phyloP scores from a whole-genome alignment of 30 jellyfish, hydroid and myxozoan genomes.

The Chrysaora quinquecirrha region DNA sequence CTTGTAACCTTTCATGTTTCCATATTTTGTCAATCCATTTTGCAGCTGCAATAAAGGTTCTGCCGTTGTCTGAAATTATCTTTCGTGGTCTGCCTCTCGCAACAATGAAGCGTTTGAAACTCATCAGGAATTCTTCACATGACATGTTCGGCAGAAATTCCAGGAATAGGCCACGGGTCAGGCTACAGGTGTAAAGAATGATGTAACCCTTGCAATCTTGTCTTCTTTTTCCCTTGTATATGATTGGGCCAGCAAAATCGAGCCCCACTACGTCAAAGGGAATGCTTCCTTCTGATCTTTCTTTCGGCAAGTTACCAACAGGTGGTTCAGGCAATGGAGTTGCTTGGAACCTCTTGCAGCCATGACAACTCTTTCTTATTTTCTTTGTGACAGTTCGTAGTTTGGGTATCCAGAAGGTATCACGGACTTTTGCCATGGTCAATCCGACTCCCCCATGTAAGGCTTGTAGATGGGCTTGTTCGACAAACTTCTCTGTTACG shows the following conservation, averaged over 20 bases:
- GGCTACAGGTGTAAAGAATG: not conserved
- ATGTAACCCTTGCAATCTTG: not conserved
- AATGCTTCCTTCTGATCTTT: not conserved
- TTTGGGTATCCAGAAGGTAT: too few relatives aligned
- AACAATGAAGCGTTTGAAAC: not conserved
- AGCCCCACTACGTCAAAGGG: not conserved
- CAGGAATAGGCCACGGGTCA: not conserved
- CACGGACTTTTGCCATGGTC: too few relatives aligned
- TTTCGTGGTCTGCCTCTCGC: constrained; percentile 1
- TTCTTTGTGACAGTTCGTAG: too few relatives aligned
- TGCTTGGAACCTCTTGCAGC: too few relatives aligned
- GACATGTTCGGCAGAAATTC: constrained; percentile 8
- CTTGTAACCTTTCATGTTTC: not conserved
- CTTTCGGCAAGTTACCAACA: too few relatives aligned
- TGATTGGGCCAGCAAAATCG: constrained; percentile 1
- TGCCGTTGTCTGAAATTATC: constrained; percentile 5
- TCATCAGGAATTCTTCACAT: not conserved
- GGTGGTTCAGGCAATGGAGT: too few relatives aligned
- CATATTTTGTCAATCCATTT: not conserved
- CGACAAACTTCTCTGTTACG: too few relatives aligned
- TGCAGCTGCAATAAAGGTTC: constrained; percentile 8
- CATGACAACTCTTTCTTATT: too few relatives aligned
- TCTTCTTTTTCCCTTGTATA: not conserved
- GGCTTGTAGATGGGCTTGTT: too few relatives aligned
- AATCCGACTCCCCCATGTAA: too few relatives aligned